These are phyloP conservation scores for Podarcis lilfordi DNA, from an alignment of 2,797 vertebrate species.

Conservation along the genomic window DNA sequence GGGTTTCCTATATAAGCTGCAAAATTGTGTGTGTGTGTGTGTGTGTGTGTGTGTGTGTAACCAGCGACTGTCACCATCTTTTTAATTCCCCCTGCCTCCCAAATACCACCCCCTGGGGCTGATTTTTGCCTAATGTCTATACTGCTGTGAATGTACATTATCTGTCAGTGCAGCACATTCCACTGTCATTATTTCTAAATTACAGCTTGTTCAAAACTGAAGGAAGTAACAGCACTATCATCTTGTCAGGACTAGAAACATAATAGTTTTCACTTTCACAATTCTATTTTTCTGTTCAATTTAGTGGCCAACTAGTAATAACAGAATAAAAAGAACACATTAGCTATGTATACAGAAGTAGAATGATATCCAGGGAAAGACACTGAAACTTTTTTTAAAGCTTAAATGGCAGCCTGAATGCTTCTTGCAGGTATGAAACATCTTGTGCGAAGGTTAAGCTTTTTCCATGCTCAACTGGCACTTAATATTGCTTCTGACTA, in stretches of 20 bases:
- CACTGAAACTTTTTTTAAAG: conserved; percentile 62
- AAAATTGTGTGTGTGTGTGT: conserved; percentile 45
- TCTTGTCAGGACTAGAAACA: conserved; percentile 82
- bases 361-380: conserved; percentile 65
- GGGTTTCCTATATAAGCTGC: conserved; percentile 7
- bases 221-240: conserved; percentile 83
- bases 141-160: conserved; percentile 80
- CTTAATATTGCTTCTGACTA: conserved; percentile 70
- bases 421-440: conserved; percentile 64
- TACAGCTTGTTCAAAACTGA: conserved; percentile 80
- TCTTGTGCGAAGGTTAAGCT: conserved; percentile 58
- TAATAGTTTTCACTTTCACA: conserved; percentile 85
- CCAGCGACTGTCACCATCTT: conserved; percentile 57
- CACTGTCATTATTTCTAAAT: conserved; percentile 84
- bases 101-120: conserved; percentile 75
- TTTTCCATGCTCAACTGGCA: conserved; percentile 66
- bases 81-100: conserved; percentile 67
- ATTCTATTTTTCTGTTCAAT: conserved; percentile 82
- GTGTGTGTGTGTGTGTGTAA: conserved; percentile 62
- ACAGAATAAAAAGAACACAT: conserved; percentile 79
- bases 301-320: conserved; percentile 82
- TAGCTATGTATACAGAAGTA: conserved; percentile 71
- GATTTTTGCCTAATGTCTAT: conserved; percentile 79
- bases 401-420: conserved; percentile 67
- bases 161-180: conserved; percentile 72